Evolutionary conservation across 2,888 invertebrate genomes (phyloP).

Genomic region (Lasioglossum marginatum): DNA sequence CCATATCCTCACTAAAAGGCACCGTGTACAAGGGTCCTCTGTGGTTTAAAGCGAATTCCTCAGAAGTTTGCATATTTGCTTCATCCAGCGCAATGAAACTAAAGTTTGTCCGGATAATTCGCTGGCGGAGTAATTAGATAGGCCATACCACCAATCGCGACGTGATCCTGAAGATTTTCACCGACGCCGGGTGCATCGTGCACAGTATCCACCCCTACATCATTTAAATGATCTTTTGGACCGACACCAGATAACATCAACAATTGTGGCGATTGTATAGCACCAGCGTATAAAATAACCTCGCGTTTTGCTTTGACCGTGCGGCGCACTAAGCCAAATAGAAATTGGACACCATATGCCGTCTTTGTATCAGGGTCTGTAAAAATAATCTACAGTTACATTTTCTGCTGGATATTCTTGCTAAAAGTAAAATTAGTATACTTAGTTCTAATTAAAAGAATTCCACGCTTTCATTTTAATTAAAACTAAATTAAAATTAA

Average conservation of each 20-base stretch:
- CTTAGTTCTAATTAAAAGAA: too few species aligned
- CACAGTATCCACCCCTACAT: slow-evolving; percentile 87
- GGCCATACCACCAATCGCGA: slow-evolving; percentile 92
- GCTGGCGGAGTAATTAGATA: slow-evolving; percentile 86
- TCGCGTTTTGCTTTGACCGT: slow-evolving; percentile 88
- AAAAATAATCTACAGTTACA: background rate
- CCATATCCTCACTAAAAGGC: background rate
- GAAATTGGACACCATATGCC: slow-evolving; percentile 89
- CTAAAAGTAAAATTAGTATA: too few species aligned
- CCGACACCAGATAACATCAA: slow-evolving; percentile 95
- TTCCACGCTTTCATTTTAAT: too few species aligned
- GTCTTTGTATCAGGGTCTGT: slow-evolving; percentile 83
- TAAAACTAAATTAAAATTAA: too few species aligned
- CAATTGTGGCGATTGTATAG: slow-evolving; percentile 93
- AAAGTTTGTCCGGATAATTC: background rate
- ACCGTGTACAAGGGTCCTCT: slow-evolving; percentile 25
- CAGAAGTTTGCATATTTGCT: background rate
- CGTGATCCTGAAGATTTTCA: slow-evolving; percentile 82
- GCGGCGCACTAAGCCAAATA: slow-evolving; percentile 85
- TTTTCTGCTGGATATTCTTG: too few species aligned
- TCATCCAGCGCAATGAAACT: slow-evolving; percentile 1
- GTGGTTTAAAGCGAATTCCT: slow-evolving; percentile 7
- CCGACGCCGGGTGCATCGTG: slow-evolving; percentile 85
- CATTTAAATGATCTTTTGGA: slow-evolving; percentile 87
- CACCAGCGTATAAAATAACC: slow-evolving; percentile 94